Percentiles rank a stretch among this genome's conserved stretches.
Evolutionary conservation across 2,797 vertebrate species (phyloP).

Genomic region (Odontamblyopus rebecca): DNA sequence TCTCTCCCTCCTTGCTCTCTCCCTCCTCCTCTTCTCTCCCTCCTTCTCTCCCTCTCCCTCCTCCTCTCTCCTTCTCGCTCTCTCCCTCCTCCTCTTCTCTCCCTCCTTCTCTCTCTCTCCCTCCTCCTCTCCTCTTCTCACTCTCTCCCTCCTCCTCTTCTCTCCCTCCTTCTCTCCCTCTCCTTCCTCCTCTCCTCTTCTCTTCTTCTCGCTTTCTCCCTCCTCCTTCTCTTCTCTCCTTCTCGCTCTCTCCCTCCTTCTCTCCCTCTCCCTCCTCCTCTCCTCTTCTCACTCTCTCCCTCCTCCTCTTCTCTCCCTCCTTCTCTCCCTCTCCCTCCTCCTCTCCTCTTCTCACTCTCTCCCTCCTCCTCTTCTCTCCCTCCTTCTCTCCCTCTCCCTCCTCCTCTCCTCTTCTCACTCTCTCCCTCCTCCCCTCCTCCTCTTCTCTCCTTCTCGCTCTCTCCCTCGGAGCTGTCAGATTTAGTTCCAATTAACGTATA

Average conservation of each 20-base stretch:
- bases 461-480: slow-evolving; percentile 83
- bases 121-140: too few relatives aligned
- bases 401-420: slow-evolving; percentile 6
- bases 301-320: too few relatives aligned
- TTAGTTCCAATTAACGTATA: slow-evolving; percentile 90
- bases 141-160: too few relatives aligned
- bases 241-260: neutral
- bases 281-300: neutral
- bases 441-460: slow-evolving; percentile 23
- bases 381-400: neutral
- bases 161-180: neutral
- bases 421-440: slow-evolving; percentile 42
- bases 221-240: neutral
- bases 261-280: slow-evolving; percentile 22
- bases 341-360: too few relatives aligned
- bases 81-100: neutral
- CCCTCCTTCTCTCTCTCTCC: neutral
- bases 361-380: too few relatives aligned
- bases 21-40: neutral
- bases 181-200: neutral
- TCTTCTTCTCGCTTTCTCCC: slow-evolving; percentile 8
- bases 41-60: too few relatives aligned
- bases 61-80: too few relatives aligned
- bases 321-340: neutral
- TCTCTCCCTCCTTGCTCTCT: too few relatives aligned